Conservation (phyloP, 2,113 vertebrate genomes). For the Scolopax mira region DNA sequence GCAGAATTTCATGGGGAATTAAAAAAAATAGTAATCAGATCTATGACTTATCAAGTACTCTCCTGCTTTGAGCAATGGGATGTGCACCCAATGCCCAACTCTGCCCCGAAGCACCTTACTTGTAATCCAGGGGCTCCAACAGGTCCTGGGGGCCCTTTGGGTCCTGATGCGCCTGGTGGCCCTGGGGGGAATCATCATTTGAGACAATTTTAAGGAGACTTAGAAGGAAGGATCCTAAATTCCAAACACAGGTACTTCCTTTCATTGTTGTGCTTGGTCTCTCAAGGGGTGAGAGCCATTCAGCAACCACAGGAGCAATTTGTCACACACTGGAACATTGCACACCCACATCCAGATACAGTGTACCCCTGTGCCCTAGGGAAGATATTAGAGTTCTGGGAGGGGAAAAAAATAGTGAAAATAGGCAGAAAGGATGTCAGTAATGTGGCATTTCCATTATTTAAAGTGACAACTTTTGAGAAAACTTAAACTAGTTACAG, state of each 20-base stretch:
- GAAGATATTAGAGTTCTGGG: neutral
- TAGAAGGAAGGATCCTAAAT: neutral
- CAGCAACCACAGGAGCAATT: neutral
- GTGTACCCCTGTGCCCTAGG: neutral
- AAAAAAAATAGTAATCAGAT: neutral
- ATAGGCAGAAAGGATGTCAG: neutral
- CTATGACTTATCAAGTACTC: neutral
- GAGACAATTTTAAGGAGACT: neutral
- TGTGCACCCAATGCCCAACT: neutral
- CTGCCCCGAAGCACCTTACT: constrained; percentile 69
- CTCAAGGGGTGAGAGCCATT: neutral
- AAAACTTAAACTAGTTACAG: neutral
- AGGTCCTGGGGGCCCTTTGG: constrained; percentile 79
- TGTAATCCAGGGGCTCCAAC: constrained; percentile 82
- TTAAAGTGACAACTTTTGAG: neutral
- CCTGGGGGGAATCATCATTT: constrained; percentile 55
- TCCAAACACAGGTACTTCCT: neutral
- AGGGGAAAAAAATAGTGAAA: neutral
- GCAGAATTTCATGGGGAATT: neutral
- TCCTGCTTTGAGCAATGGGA: neutral
- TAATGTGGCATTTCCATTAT: neutral
- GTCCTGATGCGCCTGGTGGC: constrained; percentile 80
- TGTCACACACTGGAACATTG: neutral
- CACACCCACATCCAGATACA: neutral
- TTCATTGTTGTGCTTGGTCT: neutral